Evolutionary conservation across 2,113 vertebrate species (phyloP).

Genomic region (Crotalus tigris): DNA sequence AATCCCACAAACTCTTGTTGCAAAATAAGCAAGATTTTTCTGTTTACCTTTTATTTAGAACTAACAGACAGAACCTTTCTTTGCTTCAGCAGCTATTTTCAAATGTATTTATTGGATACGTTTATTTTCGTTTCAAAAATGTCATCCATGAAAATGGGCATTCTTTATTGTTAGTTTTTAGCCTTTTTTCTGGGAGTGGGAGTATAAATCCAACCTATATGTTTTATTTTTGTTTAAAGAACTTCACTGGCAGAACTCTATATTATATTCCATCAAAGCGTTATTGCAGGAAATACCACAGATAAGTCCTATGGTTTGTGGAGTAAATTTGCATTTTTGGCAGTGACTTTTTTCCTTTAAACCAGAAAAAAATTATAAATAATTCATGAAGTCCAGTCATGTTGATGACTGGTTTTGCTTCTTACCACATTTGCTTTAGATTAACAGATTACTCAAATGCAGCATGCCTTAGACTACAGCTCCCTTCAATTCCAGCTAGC

Average conservation of each 20-base stretch:
- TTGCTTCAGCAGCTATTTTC: not conserved
- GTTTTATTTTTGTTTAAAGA: not conserved
- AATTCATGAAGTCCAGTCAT: accelerated
- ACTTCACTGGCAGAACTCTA: not conserved
- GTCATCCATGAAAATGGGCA: not conserved
- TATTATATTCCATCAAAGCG: no score
- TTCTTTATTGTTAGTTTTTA: not conserved
- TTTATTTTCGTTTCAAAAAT: not conserved
- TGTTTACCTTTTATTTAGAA: not conserved
- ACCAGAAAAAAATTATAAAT: not conserved
- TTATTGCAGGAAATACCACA: constrained; percentile 17
- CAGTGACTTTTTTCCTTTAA: accelerated
- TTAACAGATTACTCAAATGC: not conserved
- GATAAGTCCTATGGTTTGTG: constrained; percentile 15
- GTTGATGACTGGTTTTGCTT: not conserved
- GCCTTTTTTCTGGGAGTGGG: not conserved
- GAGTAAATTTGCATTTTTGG: not conserved
- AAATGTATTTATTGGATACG: not conserved
- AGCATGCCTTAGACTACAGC: not conserved
- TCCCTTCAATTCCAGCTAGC: not conserved
- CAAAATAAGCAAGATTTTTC: not conserved
- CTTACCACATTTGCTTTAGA: not conserved
- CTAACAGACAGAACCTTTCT: not conserved
- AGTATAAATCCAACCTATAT: not conserved
- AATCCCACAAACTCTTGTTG: not conserved